These are phyloP conservation scores for Bacillus rossius DNA, from an alignment of 1,140 invertebrate genomes.

Conservation along the genomic window DNA sequence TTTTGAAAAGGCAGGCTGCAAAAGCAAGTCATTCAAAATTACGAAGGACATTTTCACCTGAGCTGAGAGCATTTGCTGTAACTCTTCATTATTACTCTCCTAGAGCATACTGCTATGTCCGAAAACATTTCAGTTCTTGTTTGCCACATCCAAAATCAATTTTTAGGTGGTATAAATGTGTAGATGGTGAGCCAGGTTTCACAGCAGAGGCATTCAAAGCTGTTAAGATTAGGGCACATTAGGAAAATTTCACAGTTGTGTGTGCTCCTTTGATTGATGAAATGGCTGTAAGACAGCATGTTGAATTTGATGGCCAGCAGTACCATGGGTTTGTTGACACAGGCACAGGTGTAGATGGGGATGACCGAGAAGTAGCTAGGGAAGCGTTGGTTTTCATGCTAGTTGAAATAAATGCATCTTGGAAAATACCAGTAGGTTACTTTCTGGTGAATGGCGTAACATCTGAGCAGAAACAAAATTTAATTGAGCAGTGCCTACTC, in stretches of 20 bases:
- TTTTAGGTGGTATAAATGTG: slow-evolving; percentile 36
- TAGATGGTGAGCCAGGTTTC: slow-evolving; percentile 38
- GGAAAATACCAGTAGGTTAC: slow-evolving; percentile 14
- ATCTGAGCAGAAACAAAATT: not conserved
- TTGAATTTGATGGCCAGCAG: slow-evolving; percentile 17
- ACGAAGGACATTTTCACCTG: not conserved
- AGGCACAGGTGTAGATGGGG: not conserved
- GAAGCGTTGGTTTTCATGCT: slow-evolving; percentile 10
- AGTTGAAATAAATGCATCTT: slow-evolving; percentile 3
- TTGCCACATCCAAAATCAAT: slow-evolving; percentile 39
- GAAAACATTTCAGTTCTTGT: slow-evolving; percentile 33
- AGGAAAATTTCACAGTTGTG: not conserved
- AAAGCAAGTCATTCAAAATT: too few relatives aligned
- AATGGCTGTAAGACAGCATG: slow-evolving; percentile 12
- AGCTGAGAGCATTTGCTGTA: slow-evolving; percentile 32
- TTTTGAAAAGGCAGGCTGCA: too few relatives aligned
- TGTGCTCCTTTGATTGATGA: slow-evolving; percentile 17
- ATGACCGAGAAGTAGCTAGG: not conserved
- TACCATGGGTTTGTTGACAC: slow-evolving; percentile 13
- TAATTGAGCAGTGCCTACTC: not conserved
- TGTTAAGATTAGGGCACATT: slow-evolving; percentile 26
- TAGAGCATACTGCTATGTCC: slow-evolving; percentile 38
- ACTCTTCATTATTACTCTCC: slow-evolving; percentile 40
- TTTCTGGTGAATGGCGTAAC: slow-evolving; percentile 7
- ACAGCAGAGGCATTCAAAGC: slow-evolving; percentile 33